Evolutionary conservation across 2,113 vertebrate genomes (phyloP).

Genomic region (Elephas maximus): DNA sequence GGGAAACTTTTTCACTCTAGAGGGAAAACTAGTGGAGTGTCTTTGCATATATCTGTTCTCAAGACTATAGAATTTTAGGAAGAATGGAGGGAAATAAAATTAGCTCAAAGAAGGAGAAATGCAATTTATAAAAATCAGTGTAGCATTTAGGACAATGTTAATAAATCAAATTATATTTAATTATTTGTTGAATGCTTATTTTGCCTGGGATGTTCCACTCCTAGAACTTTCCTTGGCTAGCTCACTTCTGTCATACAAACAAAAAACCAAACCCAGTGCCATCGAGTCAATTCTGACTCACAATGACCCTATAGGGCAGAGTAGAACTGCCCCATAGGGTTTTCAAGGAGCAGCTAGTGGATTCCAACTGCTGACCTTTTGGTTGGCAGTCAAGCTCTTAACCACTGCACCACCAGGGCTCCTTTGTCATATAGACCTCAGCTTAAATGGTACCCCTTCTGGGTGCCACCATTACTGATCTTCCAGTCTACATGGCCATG

Average conservation of each 20-base stretch:
- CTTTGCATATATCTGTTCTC: neutral
- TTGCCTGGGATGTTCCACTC: neutral
- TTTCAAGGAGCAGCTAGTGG: no score
- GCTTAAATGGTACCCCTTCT: accelerated
- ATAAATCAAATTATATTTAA: neutral
- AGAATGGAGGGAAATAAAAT: neutral
- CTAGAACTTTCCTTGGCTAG: neutral
- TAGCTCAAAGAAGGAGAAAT: neutral
- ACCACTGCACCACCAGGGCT: no score
- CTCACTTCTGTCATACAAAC: neutral
- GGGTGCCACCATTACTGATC: neutral
- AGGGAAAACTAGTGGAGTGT: neutral
- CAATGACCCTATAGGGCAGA: no score
- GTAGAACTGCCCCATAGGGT: no score
- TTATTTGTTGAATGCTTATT: neutral
- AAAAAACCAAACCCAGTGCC: no score
- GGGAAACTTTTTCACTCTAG: neutral
- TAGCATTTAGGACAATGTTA: neutral
- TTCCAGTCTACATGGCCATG: no score
- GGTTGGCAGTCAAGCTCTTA: no score
- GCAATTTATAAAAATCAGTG: neutral
- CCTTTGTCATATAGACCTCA: no score
- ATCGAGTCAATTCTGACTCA: no score
- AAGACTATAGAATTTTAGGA: neutral
- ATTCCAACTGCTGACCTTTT: no score